Evolutionary conservation across 2,888 invertebrate genomes (phyloP), one percentile per base, ranked within the genome.

Genomic region (Ethmia dodecea): DNA sequence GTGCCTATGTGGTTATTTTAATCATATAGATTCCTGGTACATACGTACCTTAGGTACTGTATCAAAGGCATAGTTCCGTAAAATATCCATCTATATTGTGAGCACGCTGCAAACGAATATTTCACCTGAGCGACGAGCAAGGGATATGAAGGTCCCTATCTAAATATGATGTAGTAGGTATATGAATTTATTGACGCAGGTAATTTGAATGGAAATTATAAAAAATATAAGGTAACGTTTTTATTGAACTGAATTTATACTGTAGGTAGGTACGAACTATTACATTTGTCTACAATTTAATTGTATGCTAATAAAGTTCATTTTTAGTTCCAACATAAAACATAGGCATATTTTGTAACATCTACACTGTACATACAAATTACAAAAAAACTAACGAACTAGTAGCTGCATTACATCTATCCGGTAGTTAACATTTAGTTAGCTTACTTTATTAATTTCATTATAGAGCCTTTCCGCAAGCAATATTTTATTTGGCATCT

Each of bases 161-260:
- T 18, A 18, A 18, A 18, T 8, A 18, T 18, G 18, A 5, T 18
- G 18, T 5, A 8, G 5, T 5, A 18, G 8, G 8, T 18, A 18
- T 8, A 8, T 5, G 8, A 18, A 18, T 18, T 18, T 5, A 8
- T 18, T 5, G 8, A 18, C 8, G 18, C 8, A 18, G 8, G 18
- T 18, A 18, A 5, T 8, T 18, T 8, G 26, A 26, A 26, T 26
- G 11, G 12, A 26, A 26, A 26, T 10, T 11, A 11, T 11, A 18
- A 5, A 8, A 18, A 18, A 18, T 5, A 69, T 73, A 70, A 70
- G 59, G 61, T 80, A 84, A 79, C 79, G 65, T 74, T 84, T 79
- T 84, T 81, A 84, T 78, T 84, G 74, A 81, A 80, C 80, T 76
- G 68, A 79, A 80, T 80, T 75, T 65, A 74, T 77, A 70, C 42